phyloP scores from a whole-genome alignment of 2,888 invertebrate genomes.

The Melolontha melolontha region DNA sequence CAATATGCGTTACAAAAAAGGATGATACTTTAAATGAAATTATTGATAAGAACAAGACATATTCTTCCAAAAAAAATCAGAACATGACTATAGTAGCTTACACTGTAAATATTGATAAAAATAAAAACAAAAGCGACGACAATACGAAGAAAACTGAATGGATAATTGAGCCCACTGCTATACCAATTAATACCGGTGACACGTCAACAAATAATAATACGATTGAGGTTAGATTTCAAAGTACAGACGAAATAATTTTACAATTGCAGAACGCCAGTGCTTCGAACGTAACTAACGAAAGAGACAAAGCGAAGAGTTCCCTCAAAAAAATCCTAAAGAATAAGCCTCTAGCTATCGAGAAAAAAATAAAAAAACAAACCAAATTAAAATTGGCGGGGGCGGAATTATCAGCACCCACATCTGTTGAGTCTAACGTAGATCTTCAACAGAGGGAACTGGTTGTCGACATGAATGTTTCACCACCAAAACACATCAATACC shows the following conservation, averaged over 20 bases:
- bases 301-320: slow-evolving; percentile 21
- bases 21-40: slow-evolving; percentile 3
- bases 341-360: slow-evolving; percentile 15
- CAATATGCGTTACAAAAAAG: slow-evolving; percentile 7
- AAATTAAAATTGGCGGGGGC: slow-evolving; percentile 32
- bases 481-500: slow-evolving; percentile 57
- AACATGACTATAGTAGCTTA: slow-evolving; percentile 36
- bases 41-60: slow-evolving; percentile 10
- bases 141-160: slow-evolving; percentile 16
- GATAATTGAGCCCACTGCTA: slow-evolving; percentile 26
- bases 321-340: slow-evolving; percentile 19
- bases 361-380: slow-evolving; percentile 37
- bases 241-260: slow-evolving; percentile 37
- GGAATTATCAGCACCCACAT: slow-evolving; percentile 21
- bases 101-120: slow-evolving; percentile 32
- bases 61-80: slow-evolving; percentile 23
- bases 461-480: slow-evolving; percentile 47
- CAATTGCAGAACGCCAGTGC: slow-evolving; percentile 36
- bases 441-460: slow-evolving; percentile 47
- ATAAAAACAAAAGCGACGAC: not conserved
- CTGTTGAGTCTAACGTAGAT: slow-evolving; percentile 7
- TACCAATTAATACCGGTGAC: slow-evolving; percentile 7
- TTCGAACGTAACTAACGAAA: slow-evolving; percentile 32
- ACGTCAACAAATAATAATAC: slow-evolving; percentile 7
- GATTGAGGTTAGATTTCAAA: slow-evolving; percentile 41